A percentile compares a stretch with the other conserved stretches of the same genome.
These are phyloP conservation scores for Psophia crepitans DNA, from an alignment of 2,113 vertebrate genomes.

Conservation along the genomic window DNA sequence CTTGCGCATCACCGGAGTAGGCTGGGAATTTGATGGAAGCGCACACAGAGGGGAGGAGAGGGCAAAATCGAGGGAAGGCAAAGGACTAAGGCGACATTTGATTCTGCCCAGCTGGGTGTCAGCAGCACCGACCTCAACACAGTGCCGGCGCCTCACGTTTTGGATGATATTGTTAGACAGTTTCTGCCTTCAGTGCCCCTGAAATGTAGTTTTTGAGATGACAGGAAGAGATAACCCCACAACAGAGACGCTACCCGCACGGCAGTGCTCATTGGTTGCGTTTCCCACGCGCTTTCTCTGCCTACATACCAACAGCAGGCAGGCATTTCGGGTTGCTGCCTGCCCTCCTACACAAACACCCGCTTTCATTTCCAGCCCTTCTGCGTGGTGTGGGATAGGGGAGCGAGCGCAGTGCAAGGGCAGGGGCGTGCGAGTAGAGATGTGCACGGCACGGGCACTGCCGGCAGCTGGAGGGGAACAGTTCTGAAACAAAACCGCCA, in stretches of 20 bases:
- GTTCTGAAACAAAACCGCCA: not conserved
- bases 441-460: rapidly evolving
- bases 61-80: not conserved
- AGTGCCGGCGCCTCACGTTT: rapidly evolving
- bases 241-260: not conserved
- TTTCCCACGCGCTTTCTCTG: not conserved
- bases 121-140: not conserved
- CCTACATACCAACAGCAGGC: not conserved
- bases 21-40: not conserved
- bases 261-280: not conserved
- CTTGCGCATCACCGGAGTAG: rapidly evolving
- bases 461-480: not conserved
- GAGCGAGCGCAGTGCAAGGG: rapidly evolving
- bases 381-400: not conserved
- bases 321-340: not conserved
- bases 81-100: rapidly evolving
- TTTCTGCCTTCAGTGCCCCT: not conserved
- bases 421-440: not conserved
- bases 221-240: slow-evolving; percentile 18
- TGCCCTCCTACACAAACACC: not conserved
- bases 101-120: not conserved
- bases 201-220: not conserved
- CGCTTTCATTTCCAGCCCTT: not conserved
- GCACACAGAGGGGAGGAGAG: not conserved
- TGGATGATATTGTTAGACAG: not conserved